Percentiles rank a stretch among this genome's conserved stretches.
These are phyloP conservation scores for Orchesella flavescens DNA, from an alignment of 2,888 invertebrate species.

Conservation along the genomic window DNA sequence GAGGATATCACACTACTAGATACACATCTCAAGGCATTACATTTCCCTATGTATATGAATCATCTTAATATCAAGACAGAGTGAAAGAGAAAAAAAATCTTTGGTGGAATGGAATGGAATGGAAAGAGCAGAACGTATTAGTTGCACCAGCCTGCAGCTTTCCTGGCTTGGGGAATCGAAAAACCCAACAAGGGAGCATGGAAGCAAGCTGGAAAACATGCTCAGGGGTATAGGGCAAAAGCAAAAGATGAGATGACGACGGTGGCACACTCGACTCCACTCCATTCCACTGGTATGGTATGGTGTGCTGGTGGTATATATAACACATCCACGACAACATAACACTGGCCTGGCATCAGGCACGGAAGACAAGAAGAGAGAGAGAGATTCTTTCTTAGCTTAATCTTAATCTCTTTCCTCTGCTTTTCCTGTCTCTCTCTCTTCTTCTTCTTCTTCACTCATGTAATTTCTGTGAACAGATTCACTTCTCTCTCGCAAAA, in stretches of 20 bases:
- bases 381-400: conserved; percentile 33
- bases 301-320: background rate
- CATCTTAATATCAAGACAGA: conserved; percentile 37
- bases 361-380: background rate
- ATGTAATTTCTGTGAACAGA: conserved; percentile 45
- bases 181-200: conserved; percentile 52
- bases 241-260: conserved; percentile 41
- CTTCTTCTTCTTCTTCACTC: conserved; percentile 23
- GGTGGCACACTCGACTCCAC: conserved; percentile 38
- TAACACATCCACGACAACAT: background rate
- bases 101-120: background rate
- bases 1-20: too few relatives aligned
- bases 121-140: conserved; percentile 11
- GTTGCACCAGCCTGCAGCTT: conserved; percentile 45
- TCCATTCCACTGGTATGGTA: conserved; percentile 18
- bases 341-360: background rate
- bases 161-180: conserved; percentile 45
- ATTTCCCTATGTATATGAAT: conserved; percentile 41
- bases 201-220: conserved; percentile 53
- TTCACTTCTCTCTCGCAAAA: conserved; percentile 38
- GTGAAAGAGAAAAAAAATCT: background rate
- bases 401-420: conserved; percentile 63
- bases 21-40: background rate
- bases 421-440: background rate
- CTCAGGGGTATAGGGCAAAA: conserved; percentile 61